Base-by-base conservation (phyloP, 2,888 invertebrate species). In the Noctua comes region DNA sequence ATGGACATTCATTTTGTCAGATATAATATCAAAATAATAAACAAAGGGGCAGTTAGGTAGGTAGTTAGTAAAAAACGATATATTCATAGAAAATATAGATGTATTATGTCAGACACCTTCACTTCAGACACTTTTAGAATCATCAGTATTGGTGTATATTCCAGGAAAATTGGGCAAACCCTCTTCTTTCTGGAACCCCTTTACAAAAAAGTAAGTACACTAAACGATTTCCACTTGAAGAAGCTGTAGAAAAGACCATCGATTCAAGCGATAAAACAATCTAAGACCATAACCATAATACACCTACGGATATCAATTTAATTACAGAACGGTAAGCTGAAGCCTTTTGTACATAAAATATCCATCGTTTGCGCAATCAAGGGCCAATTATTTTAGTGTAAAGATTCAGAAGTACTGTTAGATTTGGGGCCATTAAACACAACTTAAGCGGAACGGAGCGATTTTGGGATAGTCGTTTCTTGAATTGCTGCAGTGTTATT, bases 381-480 rank as follows among this genome's bases (percentile, higher is more conserved):
- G 90, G 90, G 90, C 89, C 90, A 90, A 92, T 93, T 91, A 91
- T 88, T 89, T 89, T 88, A 88, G 85, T 88, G 79, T 84, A 84
- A 89, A 88, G 88, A 83, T 77, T 84, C 76, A 77, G 66, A 87
- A 76, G 72, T 88, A 89, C 87, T 77, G 87, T 88, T 88, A 88
- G 1, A 2, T 76, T 78, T 79, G 69, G 11, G 72, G 89, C 88
- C 84, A 79, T 27, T 18, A 80, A 80, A 82, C 48, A 82, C 48
- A 1, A n/a, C 68, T n/a, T 21, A 0, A 2, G 21, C 16, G 36
- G 11, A 18, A 18, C 21, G 0, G 54, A 54, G 54, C 54, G n/a
- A 46, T 40, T 36, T 36, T 36, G 36, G 36, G 36, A 36, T 36
- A 36, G 36, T 36, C 4, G 36, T 36, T 36, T 36, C 4, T 36